These are phyloP conservation scores for Nephrotoma guestfalica DNA, from an alignment of 2,888 invertebrate species.

Conservation along the genomic window DNA sequence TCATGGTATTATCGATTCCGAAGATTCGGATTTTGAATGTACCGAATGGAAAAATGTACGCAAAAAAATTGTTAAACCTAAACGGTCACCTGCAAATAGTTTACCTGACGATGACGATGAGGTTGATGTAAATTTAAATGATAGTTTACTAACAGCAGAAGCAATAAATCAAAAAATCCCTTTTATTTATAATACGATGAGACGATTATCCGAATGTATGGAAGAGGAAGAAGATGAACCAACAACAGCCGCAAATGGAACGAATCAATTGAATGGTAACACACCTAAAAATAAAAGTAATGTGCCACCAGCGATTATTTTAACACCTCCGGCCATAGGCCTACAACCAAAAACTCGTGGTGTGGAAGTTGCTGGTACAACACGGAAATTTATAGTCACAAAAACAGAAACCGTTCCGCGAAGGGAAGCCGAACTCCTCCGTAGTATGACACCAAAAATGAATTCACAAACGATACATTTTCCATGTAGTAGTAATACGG, in stretches of 20 bases:
- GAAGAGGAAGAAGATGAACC: slow-evolving; percentile 71
- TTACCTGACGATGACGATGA: background rate
- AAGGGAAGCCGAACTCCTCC: slow-evolving; percentile 24
- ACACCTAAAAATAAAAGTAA: background rate
- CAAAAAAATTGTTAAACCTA: background rate
- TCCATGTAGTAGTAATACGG: slow-evolving; percentile 41
- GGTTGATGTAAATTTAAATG: background rate
- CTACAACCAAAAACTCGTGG: slow-evolving; percentile 8
- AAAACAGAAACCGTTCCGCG: slow-evolving; percentile 11
- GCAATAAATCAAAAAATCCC: background rate
- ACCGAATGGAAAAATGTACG: background rate
- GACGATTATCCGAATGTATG: slow-evolving; percentile 65
- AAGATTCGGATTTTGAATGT: slow-evolving; percentile 7
- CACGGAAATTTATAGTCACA: slow-evolving; percentile 35
- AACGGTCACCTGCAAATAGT: background rate
- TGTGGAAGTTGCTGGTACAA: slow-evolving; percentile 24
- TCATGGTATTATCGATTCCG: slow-evolving; percentile 8
- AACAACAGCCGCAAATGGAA: slow-evolving; percentile 38
- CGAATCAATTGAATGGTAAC: slow-evolving; percentile 5
- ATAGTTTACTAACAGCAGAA: background rate
- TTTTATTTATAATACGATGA: slow-evolving; percentile 37
- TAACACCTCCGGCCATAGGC: background rate
- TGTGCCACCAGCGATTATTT: background rate
- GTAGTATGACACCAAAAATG: slow-evolving; percentile 20
- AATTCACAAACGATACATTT: slow-evolving; percentile 54